Percentiles rank a stretch among this genome's conserved stretches.
Conservation (phyloP, 2,113 vertebrate genomes). For the Rhinoderma darwinii region DNA sequence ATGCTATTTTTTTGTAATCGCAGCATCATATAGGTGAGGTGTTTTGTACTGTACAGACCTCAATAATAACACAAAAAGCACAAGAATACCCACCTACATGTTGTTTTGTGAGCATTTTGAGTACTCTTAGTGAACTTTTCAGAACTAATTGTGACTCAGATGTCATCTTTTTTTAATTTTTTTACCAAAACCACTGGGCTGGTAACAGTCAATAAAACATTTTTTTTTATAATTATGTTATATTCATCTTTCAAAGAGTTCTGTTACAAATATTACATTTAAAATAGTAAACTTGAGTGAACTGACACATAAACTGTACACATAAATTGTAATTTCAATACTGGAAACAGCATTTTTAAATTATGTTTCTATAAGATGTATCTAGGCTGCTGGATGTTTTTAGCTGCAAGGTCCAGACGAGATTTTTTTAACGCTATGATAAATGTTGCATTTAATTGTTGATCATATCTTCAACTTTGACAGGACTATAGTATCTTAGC, state of each 20-base stretch:
- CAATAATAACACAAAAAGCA: too few relatives aligned
- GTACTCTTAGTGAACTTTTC: too few relatives aligned
- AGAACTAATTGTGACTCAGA: too few relatives aligned
- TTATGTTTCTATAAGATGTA: conserved; percentile 1
- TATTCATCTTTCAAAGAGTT: conserved; percentile 14
- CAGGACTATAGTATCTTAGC: background rate
- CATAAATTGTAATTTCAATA: background rate
- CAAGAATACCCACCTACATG: too few relatives aligned
- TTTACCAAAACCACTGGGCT: background rate
- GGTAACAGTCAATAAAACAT: background rate
- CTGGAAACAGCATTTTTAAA: conserved; percentile 37
- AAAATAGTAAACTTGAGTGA: conserved; percentile 29
- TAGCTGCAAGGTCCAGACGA: conserved; percentile 33
- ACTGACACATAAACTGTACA: background rate
- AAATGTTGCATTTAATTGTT: conserved; percentile 17
- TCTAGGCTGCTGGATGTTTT: background rate
- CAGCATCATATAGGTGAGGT: too few relatives aligned
- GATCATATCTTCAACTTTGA: background rate
- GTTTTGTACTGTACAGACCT: too few relatives aligned
- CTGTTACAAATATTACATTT: conserved; percentile 23
- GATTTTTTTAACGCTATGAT: background rate
- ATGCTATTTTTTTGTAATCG: too few relatives aligned
- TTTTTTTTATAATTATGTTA: conserved; percentile 20
- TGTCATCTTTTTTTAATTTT: too few relatives aligned
- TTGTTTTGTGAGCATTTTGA: too few relatives aligned